A percentile compares a stretch with the other conserved stretches of the same genome.
Conservation (phyloP, 2,797 vertebrate species). For the Dermochelys coriacea region DNA sequence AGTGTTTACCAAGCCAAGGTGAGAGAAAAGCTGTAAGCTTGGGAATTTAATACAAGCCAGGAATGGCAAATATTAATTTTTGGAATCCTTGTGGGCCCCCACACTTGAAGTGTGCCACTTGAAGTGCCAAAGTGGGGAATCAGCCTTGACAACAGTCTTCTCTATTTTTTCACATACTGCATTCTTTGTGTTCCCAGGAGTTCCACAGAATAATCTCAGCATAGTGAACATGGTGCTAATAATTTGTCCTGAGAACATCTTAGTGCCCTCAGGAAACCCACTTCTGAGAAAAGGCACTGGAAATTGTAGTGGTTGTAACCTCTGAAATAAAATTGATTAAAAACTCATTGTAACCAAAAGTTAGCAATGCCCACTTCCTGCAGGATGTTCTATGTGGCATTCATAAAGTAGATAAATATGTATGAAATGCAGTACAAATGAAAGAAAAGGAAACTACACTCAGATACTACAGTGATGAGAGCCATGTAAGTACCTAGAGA, state of each 20-base stretch:
- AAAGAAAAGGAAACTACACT: slow-evolving; percentile 38
- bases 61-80: too few species aligned
- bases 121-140: too few species aligned
- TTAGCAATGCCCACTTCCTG: slow-evolving; percentile 15
- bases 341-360: slow-evolving; percentile 29
- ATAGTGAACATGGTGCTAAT: neutral
- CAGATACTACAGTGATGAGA: slow-evolving; percentile 47
- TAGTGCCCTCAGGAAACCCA: neutral
- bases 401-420: slow-evolving; percentile 33
- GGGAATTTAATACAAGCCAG: too few species aligned
- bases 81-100: too few species aligned
- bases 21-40: too few species aligned
- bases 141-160: neutral
- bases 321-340: slow-evolving; percentile 48
- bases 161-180: neutral
- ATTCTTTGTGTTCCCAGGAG: neutral
- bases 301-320: neutral
- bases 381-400: slow-evolving; percentile 21
- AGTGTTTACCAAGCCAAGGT: too few species aligned
- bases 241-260: neutral
- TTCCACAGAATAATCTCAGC: neutral
- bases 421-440: slow-evolving; percentile 20
- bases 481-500: slow-evolving; percentile 44
- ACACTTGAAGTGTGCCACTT: too few species aligned
- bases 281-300: neutral